phyloP scores from a whole-genome alignment of 2,888 invertebrate species.

The Cyrtodaria siliqua region DNA sequence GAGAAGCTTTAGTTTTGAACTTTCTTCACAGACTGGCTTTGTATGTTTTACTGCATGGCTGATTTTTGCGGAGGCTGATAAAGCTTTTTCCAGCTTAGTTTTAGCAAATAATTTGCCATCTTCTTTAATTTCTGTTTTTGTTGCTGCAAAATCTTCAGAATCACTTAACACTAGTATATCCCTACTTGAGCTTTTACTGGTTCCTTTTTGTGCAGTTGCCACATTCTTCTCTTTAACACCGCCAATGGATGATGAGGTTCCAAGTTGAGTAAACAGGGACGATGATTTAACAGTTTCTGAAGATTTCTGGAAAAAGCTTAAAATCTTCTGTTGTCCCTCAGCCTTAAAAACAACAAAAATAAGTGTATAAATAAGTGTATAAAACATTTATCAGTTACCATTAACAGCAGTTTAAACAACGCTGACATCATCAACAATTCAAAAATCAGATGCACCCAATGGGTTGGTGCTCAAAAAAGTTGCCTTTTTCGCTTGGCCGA shows the following conservation, averaged over 20 bases:
- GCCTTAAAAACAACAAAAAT: slow-evolving; percentile 61
- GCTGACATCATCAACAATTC: too few species aligned
- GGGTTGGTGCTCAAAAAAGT: too few species aligned
- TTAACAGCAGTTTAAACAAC: too few species aligned
- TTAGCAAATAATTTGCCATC: not conserved
- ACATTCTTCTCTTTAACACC: not conserved
- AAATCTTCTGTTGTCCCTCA: slow-evolving; percentile 72
- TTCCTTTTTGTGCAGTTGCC: not conserved
- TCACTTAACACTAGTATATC: not conserved
- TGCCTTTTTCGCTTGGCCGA: too few species aligned
- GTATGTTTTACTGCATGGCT: not conserved
- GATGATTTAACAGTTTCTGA: slow-evolving; percentile 23
- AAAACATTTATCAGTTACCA: too few species aligned
- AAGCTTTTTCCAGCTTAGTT: not conserved
- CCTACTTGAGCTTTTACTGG: not conserved
- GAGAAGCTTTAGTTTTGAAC: too few species aligned
- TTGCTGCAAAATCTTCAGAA: not conserved
- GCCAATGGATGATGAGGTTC: not conserved
- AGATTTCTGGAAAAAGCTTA: slow-evolving; percentile 70
- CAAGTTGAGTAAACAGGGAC: slow-evolving; percentile 61
- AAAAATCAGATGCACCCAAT: too few species aligned
- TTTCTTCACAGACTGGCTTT: too few species aligned
- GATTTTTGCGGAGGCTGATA: not conserved
- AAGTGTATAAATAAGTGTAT: too few species aligned
- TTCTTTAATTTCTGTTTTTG: not conserved